phyloP scores from a whole-genome alignment of 2,797 vertebrate species.

The Esox masquinongy region DNA sequence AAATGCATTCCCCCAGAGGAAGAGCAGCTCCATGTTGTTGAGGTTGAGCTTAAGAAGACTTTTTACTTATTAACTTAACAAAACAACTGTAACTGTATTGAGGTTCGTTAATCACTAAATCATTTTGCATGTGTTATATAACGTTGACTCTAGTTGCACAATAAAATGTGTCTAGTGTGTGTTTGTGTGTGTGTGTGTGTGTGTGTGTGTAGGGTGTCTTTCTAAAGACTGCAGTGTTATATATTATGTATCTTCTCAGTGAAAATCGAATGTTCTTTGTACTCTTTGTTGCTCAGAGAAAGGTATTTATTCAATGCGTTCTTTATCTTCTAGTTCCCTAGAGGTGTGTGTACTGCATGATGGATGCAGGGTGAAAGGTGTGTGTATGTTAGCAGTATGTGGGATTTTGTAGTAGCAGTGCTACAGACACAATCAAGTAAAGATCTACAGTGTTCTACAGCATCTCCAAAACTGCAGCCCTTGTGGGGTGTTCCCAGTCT shows the following conservation, averaged over 20 bases:
- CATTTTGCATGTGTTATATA: neutral
- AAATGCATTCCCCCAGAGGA: no score
- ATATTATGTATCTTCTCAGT: neutral
- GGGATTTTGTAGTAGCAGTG: neutral
- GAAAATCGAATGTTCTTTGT: neutral
- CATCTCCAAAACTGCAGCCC: neutral
- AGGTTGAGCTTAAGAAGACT: no score
- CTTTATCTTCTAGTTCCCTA: neutral
- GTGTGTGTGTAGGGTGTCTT: neutral
- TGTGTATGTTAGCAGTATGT: neutral
- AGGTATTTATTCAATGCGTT: neutral
- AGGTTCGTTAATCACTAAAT: no score
- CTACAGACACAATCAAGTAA: neutral
- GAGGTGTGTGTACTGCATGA: conserved; percentile 5
- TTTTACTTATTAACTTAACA: no score
- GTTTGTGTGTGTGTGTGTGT: conserved; percentile 4
- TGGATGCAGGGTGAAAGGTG: neutral
- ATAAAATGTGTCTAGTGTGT: neutral
- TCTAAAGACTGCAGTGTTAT: neutral
- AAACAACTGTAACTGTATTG: no score
- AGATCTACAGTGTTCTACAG: neutral
- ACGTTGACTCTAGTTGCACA: neutral
- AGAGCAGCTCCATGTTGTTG: no score
- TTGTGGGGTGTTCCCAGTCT: no score
- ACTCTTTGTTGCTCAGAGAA: neutral